Evolutionary conservation across 2,888 invertebrate species (phyloP).

Genomic region (Kuschelorhynchus macadamiae): DNA sequence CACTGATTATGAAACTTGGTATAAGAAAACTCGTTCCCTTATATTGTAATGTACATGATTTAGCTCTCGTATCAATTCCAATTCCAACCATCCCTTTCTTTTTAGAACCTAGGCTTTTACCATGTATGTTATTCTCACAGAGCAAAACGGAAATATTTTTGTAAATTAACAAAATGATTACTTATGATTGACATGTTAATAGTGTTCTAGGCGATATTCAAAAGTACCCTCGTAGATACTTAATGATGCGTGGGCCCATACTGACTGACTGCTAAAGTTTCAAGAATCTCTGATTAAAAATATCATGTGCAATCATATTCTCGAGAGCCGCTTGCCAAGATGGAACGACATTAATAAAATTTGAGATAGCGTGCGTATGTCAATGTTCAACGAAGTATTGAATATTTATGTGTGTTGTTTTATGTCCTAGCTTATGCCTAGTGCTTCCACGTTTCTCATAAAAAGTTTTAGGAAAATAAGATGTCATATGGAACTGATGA

Average conservation of each 20-base stretch:
- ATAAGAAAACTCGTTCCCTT: too few relatives aligned
- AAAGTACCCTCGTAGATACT: constrained; percentile 21
- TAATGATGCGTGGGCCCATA: constrained; percentile 55
- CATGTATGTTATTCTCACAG: too few relatives aligned
- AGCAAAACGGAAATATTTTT: too few relatives aligned
- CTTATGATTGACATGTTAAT: too few relatives aligned
- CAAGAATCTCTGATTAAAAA: constrained; percentile 60
- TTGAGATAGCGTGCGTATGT: constrained; percentile 46
- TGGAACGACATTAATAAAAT: constrained; percentile 56
- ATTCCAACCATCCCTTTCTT: too few relatives aligned
- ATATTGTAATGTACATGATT: too few relatives aligned
- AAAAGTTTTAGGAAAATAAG: constrained; percentile 56
- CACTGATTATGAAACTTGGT: too few relatives aligned
- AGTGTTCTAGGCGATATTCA: too few relatives aligned
- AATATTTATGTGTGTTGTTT: constrained; percentile 59
- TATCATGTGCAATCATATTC: constrained; percentile 59
- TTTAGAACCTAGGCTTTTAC: too few relatives aligned
- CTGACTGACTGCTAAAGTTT: constrained; percentile 52
- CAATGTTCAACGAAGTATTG: constrained; percentile 51
- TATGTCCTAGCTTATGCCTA: constrained; percentile 34
- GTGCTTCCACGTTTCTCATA: constrained; percentile 48
- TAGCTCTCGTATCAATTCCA: too few relatives aligned
- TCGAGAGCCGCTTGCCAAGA: constrained; percentile 56
- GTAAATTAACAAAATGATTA: too few relatives aligned
- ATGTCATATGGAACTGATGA: constrained; percentile 50